phyloP scores from a whole-genome alignment of 2,888 invertebrate species.

The Trypoxylon attenuatum region DNA sequence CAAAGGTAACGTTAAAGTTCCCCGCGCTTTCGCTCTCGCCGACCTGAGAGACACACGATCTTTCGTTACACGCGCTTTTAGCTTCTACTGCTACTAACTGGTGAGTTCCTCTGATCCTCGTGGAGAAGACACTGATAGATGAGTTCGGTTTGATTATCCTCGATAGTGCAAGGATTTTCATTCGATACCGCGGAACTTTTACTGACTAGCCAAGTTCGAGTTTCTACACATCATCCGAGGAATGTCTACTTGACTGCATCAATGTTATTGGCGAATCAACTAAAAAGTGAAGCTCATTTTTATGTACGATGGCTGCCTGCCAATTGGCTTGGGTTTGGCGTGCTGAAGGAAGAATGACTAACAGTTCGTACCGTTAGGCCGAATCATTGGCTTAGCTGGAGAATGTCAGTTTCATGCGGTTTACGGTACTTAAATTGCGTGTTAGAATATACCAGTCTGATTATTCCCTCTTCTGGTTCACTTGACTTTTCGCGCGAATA shows the following conservation, averaged over 20 bases:
- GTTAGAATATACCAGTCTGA: constrained; percentile 56
- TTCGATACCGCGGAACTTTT: too few species aligned
- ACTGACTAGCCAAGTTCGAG: too few species aligned
- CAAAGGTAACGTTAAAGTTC: constrained; percentile 17
- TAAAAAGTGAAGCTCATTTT: too few species aligned
- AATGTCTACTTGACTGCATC: too few species aligned
- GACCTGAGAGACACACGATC: constrained; percentile 16
- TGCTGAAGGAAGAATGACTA: constrained; percentile 64
- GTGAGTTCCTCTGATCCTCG: too few species aligned
- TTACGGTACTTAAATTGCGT: constrained; percentile 70
- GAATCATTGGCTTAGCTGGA: constrained; percentile 66
- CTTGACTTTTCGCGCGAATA: neutral
- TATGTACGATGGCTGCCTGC: neutral
- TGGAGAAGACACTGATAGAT: too few species aligned
- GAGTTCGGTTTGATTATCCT: too few species aligned
- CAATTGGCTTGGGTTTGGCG: constrained; percentile 49
- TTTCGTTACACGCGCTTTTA: constrained; percentile 20
- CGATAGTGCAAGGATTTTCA: too few species aligned
- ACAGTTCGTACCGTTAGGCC: constrained; percentile 71
- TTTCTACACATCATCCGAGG: too few species aligned
- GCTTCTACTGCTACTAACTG: too few species aligned
- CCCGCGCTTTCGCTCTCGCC: constrained; percentile 49
- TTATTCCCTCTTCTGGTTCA: too few species aligned
- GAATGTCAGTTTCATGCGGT: constrained; percentile 72
- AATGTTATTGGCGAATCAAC: too few species aligned